Evolutionary conservation across 1,140 invertebrate species (phyloP), one percentile per base, ranked within the genome.

Genomic region (Leptinotarsa lineolata): DNA sequence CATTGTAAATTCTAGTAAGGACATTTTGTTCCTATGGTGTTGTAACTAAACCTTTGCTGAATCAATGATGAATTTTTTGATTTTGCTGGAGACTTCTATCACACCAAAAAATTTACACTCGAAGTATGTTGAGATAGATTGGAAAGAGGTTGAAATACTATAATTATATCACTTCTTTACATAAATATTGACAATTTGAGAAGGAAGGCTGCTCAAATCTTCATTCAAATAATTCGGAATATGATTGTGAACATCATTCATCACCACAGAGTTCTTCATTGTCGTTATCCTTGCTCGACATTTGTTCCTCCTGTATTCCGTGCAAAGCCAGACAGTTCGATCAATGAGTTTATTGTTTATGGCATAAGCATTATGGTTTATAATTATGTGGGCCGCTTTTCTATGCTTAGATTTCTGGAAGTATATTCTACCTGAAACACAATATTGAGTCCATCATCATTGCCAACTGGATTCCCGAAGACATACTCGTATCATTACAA

Each of bases 271-370:
- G 44, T 70, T 76, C 46, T 69, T 68, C 44, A 61, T 70, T 8
- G 75, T 76, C 2, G 69, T 74, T 20, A 76, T 60, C 72, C 68
- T 68, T 0, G 75, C 70, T 60, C 72, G 74, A 44, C 75, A 76
- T 30, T 72, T 44, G 21, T 44, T 46, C 61, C 45, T 73, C 15
- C 48, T 54, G 39, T 73, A 73, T 30, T 75, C 69, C 0, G 66
- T 66, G 61, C 76, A 77, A 4, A 72, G 24, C 76, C 76, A 77
- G 13, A 77, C 67, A 46, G 76, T 77, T 70, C 74, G 65, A 21
- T 74, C 46, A 15, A 63, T 30, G 5, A 73, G 15, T 67, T 72
- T 77, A n/a, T 73, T 72, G 48, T 77, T 75, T 24, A 77, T 58
- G 6, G 60, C 22, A 54, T 75, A 77, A 15, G 67, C 64, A 22